phyloP scores from a whole-genome alignment of 1,140 invertebrate species.

The Eueides isabella region DNA sequence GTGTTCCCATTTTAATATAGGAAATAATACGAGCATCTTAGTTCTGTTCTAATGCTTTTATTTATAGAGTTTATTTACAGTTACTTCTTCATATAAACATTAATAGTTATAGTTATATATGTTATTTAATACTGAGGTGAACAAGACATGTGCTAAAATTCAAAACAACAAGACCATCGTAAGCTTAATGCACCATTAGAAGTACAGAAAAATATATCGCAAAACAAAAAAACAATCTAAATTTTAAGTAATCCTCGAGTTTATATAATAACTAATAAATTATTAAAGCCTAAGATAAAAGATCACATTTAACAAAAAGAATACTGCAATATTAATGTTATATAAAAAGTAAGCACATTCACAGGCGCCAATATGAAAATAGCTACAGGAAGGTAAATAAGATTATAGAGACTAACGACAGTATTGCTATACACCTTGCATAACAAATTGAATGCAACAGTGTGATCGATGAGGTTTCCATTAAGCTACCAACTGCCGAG shows the following conservation, averaged over 20 bases:
- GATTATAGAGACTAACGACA: constrained; percentile 6
- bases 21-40: background rate
- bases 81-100: background rate
- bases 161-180: no score
- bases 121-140: background rate
- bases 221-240: no score
- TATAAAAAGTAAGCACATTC: background rate
- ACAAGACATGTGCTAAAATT: no score
- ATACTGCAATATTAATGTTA: background rate
- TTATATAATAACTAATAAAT: no score
- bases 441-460: constrained; percentile 9
- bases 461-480: constrained; percentile 3
- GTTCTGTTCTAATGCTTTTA: background rate
- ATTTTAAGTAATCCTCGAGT: no score
- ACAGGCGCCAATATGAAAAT: background rate
- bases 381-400: constrained; percentile 1
- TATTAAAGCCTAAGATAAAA: no score
- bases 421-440: background rate
- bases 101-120: no score
- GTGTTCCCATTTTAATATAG: background rate
- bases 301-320: background rate
- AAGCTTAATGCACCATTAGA: no score
- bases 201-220: no score
- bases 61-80: background rate
- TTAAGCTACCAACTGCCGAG: background rate